Conservation (phyloP, 2,113 vertebrate genomes). For the Poecilia latipinna region DNA sequence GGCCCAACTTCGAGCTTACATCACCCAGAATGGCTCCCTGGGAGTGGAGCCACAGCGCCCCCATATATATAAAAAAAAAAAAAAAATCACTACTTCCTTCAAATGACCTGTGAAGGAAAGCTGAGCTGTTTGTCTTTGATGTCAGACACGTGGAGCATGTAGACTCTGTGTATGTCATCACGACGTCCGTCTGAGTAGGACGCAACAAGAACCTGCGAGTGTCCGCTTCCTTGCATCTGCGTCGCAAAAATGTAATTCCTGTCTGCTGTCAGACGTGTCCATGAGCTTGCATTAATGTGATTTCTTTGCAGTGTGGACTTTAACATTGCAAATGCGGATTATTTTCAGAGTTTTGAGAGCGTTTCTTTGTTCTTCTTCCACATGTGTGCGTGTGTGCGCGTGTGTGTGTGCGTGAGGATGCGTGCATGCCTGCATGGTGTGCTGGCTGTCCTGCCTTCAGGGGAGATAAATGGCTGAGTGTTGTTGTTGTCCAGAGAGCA, state of each 20-base stretch:
- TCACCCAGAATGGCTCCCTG: not conserved
- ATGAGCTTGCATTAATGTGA: conserved; percentile 47
- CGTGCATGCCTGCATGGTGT: conserved; percentile 70
- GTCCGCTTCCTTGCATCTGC: conserved; percentile 8
- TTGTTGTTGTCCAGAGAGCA: conserved; percentile 81
- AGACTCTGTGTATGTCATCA: conserved; percentile 54
- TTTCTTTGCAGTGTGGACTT: conserved; percentile 8
- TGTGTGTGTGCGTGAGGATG: conserved; percentile 60
- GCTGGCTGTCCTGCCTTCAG: conserved; percentile 71
- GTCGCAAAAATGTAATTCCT: conserved; percentile 16
- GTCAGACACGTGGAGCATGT: conserved; percentile 24
- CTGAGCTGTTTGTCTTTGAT: conserved; percentile 58
- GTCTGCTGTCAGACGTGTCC: conserved; percentile 19
- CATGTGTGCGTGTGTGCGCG: conserved; percentile 52
- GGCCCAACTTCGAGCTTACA: not conserved
- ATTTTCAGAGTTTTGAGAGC: conserved; percentile 17
- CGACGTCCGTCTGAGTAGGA: conserved; percentile 57
- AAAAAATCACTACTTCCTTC: conserved; percentile 30
- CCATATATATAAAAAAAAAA: not conserved
- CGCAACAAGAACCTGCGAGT: conserved; percentile 41
- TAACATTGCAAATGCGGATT: conserved; percentile 14
- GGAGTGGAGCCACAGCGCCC: not conserved
- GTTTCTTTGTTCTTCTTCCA: conserved; percentile 46
- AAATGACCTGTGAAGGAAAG: conserved; percentile 39
- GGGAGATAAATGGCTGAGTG: conserved; percentile 73